Evolutionary conservation across 2,113 vertebrate species (phyloP).

Genomic region (Struthio camelus): DNA sequence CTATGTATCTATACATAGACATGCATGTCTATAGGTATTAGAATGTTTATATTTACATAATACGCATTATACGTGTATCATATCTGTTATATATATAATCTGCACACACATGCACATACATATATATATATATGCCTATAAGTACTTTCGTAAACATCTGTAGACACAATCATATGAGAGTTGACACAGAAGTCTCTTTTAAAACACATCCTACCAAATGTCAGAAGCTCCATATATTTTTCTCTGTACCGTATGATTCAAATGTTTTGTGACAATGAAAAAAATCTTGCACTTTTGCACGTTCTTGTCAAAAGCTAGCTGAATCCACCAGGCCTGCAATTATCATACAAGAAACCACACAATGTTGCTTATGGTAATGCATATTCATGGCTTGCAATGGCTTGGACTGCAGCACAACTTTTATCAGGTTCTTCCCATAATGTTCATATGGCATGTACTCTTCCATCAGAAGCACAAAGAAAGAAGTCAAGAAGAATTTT

Average conservation of each 20-base stretch:
- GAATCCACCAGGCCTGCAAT: not conserved
- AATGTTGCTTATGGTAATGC: not conserved
- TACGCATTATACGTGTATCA: not conserved
- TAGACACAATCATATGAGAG: not conserved
- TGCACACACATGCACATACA: no score
- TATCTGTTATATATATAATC: not conserved
- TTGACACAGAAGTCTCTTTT: not conserved
- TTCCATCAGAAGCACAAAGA: not conserved
- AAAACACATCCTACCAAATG: not conserved
- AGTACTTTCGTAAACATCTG: not conserved
- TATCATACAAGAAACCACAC: not conserved
- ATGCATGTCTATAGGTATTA: not conserved
- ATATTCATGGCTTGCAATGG: not conserved
- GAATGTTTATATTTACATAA: not conserved
- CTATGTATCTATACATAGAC: not conserved
- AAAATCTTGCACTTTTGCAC: not conserved
- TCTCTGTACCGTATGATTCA: rapidly evolving
- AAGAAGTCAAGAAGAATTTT: not conserved
- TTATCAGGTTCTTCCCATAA: not conserved
- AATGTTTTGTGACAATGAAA: not conserved
- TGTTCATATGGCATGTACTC: rapidly evolving
- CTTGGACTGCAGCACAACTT: not conserved
- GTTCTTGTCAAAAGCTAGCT: not conserved
- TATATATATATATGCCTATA: not conserved
- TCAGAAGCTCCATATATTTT: not conserved